These are phyloP conservation scores for Potamilus streckersoni DNA, from an alignment of 1,140 invertebrate species.

Conservation along the genomic window DNA sequence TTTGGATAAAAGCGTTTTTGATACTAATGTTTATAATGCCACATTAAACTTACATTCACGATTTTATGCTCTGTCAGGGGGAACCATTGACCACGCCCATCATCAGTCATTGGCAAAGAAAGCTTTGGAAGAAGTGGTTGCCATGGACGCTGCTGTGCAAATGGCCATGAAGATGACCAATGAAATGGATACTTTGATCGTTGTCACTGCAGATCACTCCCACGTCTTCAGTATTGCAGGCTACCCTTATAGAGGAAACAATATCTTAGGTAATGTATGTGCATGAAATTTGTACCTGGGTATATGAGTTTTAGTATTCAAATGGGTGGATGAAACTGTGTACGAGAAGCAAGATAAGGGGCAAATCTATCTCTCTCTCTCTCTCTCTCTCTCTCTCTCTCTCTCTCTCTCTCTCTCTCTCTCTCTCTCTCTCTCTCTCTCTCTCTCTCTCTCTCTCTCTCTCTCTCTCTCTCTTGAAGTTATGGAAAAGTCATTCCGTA, in stretches of 20 bases:
- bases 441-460: no score
- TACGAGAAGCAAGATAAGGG: not conserved
- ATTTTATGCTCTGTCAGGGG: conserved; percentile 46
- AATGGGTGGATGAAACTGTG: not conserved
- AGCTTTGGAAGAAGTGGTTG: conserved; percentile 82
- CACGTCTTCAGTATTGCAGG: conserved; percentile 61
- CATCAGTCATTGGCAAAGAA: conserved; percentile 83
- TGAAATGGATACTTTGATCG: conserved; percentile 80
- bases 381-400: conserved; percentile 7
- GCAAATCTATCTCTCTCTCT: no score
- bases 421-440: no score
- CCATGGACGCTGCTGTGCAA: conserved; percentile 80
- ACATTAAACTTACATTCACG: no score
- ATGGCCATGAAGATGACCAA: conserved; percentile 73
- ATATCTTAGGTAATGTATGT: conserved; percentile 67
- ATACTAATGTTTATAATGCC: no score
- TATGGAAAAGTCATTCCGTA: conserved; percentile 64
- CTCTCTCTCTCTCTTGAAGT: conserved; percentile 45
- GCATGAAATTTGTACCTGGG: no score
- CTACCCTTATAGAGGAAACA: conserved; percentile 50
- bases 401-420: not conserved
- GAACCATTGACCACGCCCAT: conserved; percentile 84
- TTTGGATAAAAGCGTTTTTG: not conserved
- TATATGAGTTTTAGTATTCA: no score
- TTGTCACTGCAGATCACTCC: conserved; percentile 90